phyloP scores from a whole-genome alignment of 2,113 vertebrate species.

The Mirza zaza region DNA sequence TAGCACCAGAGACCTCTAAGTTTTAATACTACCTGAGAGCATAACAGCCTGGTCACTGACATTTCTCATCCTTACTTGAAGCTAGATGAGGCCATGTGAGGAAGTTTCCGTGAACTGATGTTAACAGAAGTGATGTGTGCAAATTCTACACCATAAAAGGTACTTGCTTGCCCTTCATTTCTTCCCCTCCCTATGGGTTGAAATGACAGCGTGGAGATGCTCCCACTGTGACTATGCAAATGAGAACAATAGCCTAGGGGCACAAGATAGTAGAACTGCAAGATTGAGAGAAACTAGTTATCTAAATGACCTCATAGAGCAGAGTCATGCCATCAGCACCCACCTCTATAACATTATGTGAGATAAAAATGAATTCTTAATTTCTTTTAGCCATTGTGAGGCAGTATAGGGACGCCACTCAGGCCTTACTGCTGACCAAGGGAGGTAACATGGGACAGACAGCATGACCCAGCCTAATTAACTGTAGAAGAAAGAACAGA shows the following conservation, averaged over 20 bases:
- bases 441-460: too few species aligned
- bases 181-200: neutral
- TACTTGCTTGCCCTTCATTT: neutral
- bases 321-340: neutral
- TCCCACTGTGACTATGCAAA: neutral
- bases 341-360: neutral
- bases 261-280: neutral
- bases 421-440: too few species aligned
- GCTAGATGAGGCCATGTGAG: neutral
- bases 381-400: neutral
- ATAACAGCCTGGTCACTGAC: rapidly evolving
- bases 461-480: too few species aligned
- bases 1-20: neutral
- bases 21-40: neutral
- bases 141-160: neutral
- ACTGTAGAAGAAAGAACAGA: too few species aligned
- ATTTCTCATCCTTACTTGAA: neutral
- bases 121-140: neutral
- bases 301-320: neutral
- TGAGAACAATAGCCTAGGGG: neutral
- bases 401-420: too few species aligned
- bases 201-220: neutral
- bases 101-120: neutral
- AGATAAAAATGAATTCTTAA: neutral
- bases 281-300: neutral